These are phyloP conservation scores for Pteria penguin DNA, from an alignment of 2,888 invertebrate genomes.

Conservation along the genomic window DNA sequence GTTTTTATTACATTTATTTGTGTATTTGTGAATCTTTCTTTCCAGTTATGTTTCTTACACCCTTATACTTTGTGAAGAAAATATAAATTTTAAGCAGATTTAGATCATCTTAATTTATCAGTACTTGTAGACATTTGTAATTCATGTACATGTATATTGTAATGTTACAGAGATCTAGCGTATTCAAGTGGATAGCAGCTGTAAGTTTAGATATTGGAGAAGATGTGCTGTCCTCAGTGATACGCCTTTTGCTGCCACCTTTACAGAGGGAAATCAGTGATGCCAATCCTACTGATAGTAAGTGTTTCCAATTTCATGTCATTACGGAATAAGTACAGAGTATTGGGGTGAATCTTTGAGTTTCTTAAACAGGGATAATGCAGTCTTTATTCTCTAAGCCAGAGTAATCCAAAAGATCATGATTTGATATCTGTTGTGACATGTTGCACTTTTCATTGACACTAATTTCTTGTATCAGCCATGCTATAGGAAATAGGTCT, in stretches of 20 bases:
- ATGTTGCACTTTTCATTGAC: too few species aligned
- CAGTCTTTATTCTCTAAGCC: too few species aligned
- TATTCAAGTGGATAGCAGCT: slow-evolving; percentile 92
- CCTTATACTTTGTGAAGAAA: neutral
- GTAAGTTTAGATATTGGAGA: slow-evolving; percentile 84
- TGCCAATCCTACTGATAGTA: slow-evolving; percentile 60
- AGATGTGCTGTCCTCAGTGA: slow-evolving; percentile 82
- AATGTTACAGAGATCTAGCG: slow-evolving; percentile 85
- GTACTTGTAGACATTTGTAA: too few species aligned
- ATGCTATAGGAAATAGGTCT: too few species aligned
- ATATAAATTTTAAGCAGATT: neutral
- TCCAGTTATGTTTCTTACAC: neutral
- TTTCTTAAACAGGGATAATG: too few species aligned
- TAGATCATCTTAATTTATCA: neutral
- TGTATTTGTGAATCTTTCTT: too few species aligned
- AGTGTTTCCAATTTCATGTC: neutral
- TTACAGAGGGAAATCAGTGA: slow-evolving; percentile 89
- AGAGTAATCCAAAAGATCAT: too few species aligned
- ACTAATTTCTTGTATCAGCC: too few species aligned
- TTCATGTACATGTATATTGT: neutral
- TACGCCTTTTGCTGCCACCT: slow-evolving; percentile 87
- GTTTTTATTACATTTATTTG: too few species aligned
- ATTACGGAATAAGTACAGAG: too few species aligned
- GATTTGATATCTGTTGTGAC: too few species aligned
- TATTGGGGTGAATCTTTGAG: too few species aligned